Evolutionary conservation across 2,797 vertebrate species (phyloP), one percentile per base, ranked within the genome.

Genomic region (Lithobates sylvaticus): DNA sequence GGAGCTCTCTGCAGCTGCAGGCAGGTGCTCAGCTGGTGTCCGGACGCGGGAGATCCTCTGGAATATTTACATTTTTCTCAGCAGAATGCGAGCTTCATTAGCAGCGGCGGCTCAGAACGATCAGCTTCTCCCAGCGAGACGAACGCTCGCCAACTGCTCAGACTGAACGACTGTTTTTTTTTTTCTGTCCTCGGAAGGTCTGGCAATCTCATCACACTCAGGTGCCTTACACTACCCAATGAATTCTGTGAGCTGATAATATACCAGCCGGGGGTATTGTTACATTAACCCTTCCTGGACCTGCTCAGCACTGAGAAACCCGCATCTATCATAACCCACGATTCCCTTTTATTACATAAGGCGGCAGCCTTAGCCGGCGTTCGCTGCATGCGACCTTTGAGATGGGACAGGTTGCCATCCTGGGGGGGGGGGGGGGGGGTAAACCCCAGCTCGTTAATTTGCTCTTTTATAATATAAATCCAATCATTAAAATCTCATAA

Each of bases 201-300:
- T 76, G 23, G 47, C 78, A 81, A 42, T 81, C 67, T 86, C 72
- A 81, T 77, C 76, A 8, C 5, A 58, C 50, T 47, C 78, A 87
- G 89, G 88, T 91, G 89, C 44, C 86, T 89, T 47, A 23, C 70
- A 75, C 0, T 72, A 89, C 82, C 90, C 89, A 88, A 58, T 78
- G 88, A 91, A 91, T 89, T 76, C 79, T 88, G 87, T 78, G 72
- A 76, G 89, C 83, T 78, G 86, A 75, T 88, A 81, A 10, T 76
- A 88, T 70, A 76, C 79, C 76, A 64, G 0, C 77, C 12, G 84
- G 61, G 36, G 87, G 88, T 76, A 68, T 89, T 36, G 39, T 75
- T 76, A 86, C 58, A 78, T 78, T 89, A 91, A 92, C 90, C 50
- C 90, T 86, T 89, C 81, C 84, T 71, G 81, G 1, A 50, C 78